These are phyloP conservation scores for Diorhabda carinulata DNA, from an alignment of 1,140 invertebrate species.

Conservation along the genomic window DNA sequence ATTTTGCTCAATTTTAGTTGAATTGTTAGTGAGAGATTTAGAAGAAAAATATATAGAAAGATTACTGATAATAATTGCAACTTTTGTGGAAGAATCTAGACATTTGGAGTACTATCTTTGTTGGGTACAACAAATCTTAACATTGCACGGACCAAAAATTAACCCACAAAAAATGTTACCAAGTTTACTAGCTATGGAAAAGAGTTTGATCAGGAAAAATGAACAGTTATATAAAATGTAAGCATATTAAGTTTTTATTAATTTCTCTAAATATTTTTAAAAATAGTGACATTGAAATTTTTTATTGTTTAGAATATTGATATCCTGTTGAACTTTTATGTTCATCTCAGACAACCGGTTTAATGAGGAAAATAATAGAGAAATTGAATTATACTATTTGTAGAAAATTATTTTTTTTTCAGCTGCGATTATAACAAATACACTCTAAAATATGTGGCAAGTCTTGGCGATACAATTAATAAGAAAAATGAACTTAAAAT, in stretches of 20 bases:
- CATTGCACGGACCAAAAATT: slow-evolving; percentile 48
- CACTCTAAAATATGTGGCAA: slow-evolving; percentile 62
- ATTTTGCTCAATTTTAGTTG: slow-evolving; percentile 59
- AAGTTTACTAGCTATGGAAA: slow-evolving; percentile 70
- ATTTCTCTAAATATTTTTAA: too few relatives aligned
- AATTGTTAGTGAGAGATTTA: slow-evolving; percentile 65
- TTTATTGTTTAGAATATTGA: too few relatives aligned
- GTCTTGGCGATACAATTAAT: slow-evolving; percentile 52
- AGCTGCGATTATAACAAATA: slow-evolving; percentile 82
- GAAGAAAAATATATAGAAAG: slow-evolving; percentile 73
- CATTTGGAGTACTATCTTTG: slow-evolving; percentile 86
- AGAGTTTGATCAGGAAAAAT: slow-evolving; percentile 74
- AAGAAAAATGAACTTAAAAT: slow-evolving; percentile 39
- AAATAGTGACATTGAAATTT: too few relatives aligned
- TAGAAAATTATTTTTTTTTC: slow-evolving; percentile 43
- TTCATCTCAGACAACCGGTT: too few relatives aligned
- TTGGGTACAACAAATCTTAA: slow-evolving; percentile 62
- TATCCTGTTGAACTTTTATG: too few relatives aligned
- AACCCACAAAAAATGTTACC: slow-evolving; percentile 56
- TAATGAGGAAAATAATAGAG: too few relatives aligned
- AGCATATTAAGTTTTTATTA: slow-evolving; percentile 46
- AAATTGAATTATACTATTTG: too few relatives aligned
- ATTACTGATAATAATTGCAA: slow-evolving; percentile 65
- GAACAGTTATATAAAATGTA: slow-evolving; percentile 83
- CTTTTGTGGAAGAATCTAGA: slow-evolving; percentile 66